These are phyloP conservation scores for Semicossyphus pulcher DNA, from an alignment of 2,113 vertebrate species.

Conservation along the genomic window DNA sequence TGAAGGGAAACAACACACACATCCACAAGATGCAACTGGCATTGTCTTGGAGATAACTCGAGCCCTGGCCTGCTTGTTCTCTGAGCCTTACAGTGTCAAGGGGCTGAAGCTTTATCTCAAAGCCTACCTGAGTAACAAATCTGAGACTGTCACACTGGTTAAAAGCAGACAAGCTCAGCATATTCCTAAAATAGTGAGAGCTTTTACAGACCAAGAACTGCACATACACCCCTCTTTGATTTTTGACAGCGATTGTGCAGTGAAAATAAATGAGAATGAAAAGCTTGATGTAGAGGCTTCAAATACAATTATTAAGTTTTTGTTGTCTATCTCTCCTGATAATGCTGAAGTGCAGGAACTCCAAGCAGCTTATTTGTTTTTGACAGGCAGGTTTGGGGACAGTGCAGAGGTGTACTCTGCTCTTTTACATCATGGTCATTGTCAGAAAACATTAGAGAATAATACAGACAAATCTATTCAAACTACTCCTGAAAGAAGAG, in stretches of 20 bases:
- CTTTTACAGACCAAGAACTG: constrained; percentile 76
- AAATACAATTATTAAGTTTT: constrained; percentile 78
- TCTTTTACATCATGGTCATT: constrained; percentile 63
- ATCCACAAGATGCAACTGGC: constrained; percentile 47
- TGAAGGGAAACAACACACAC: constrained; percentile 52
- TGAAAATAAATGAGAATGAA: neutral
- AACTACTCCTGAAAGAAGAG: constrained; percentile 61
- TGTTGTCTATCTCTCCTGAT: constrained; percentile 81
- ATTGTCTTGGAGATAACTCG: constrained; percentile 84
- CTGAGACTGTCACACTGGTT: constrained; percentile 79
- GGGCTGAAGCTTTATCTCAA: constrained; percentile 86
- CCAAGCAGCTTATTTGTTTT: constrained; percentile 82
- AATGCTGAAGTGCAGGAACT: constrained; percentile 69
- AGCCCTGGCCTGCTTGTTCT: constrained; percentile 87
- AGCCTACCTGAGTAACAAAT: constrained; percentile 76
- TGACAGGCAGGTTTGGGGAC: constrained; percentile 78
- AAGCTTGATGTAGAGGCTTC: constrained; percentile 38
- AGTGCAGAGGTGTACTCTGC: constrained; percentile 82
- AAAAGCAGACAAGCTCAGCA: constrained; percentile 84
- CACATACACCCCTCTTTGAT: constrained; percentile 13
- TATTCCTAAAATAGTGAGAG: constrained; percentile 79
- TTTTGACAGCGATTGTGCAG: constrained; percentile 20
- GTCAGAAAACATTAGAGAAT: constrained; percentile 14
- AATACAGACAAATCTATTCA: constrained; percentile 24
- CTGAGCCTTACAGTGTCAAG: constrained; percentile 35